Conservation (phyloP, 2,888 invertebrate species). For the Archaeoteleia sp. region DNA sequence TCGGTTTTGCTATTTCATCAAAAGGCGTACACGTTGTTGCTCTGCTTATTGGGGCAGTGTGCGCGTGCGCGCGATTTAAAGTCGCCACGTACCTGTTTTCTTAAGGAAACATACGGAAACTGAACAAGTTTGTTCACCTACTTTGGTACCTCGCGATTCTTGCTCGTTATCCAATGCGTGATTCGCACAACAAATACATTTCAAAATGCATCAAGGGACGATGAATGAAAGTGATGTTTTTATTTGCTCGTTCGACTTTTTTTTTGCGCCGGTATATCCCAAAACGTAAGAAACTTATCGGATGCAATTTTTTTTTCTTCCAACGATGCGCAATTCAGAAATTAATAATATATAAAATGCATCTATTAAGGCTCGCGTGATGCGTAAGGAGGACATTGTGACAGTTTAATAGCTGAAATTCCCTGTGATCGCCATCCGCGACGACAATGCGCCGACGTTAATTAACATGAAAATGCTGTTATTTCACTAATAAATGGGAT, state of each 20-base stretch:
- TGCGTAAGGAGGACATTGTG: constrained; percentile 23
- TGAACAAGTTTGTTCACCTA: constrained; percentile 43
- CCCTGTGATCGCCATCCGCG: constrained; percentile 30
- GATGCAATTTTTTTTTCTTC: neutral
- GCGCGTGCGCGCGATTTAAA: constrained; percentile 40
- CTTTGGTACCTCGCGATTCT: constrained; percentile 23
- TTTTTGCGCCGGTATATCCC: constrained; percentile 7
- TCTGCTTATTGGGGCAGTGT: constrained; percentile 17
- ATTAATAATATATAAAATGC: constrained; percentile 13
- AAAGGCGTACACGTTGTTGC: constrained; percentile 1
- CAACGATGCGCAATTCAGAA: constrained; percentile 4
- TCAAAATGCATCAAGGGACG: constrained; percentile 6
- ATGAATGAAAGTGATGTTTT: constrained; percentile 38
- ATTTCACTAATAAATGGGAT: neutral
- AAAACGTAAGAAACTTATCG: no score
- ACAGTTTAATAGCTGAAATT: constrained; percentile 35
- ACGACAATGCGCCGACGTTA: constrained; percentile 24
- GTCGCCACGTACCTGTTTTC: constrained; percentile 48
- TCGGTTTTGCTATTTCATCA: neutral
- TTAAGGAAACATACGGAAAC: constrained; percentile 44
- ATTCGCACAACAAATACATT: constrained; percentile 5
- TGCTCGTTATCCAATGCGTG: constrained; percentile 14
- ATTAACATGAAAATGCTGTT: constrained; percentile 27
- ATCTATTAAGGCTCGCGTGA: constrained; percentile 25
- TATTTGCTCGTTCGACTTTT: no score